Evolutionary conservation across 2,113 vertebrate genomes (phyloP).

Genomic region (Pedetes capensis): DNA sequence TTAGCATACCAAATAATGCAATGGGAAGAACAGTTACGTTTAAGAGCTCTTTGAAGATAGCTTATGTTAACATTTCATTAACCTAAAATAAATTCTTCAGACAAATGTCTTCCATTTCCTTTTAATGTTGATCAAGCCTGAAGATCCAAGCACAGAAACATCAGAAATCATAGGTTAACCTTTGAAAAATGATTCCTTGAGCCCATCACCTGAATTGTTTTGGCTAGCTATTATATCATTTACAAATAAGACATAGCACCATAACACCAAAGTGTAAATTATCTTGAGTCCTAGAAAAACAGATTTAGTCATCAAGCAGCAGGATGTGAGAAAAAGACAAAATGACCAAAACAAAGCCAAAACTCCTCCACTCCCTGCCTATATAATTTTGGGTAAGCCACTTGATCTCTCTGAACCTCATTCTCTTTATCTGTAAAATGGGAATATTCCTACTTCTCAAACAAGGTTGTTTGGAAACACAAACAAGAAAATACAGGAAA

Average conservation of each 20-base stretch:
- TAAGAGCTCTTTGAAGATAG: slow-evolving; percentile 7
- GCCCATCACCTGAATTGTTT: slow-evolving; percentile 5
- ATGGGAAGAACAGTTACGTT: neutral
- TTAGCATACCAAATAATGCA: neutral
- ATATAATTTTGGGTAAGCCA: neutral
- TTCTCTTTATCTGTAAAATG: slow-evolving; percentile 53
- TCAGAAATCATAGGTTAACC: neutral
- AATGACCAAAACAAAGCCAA: neutral
- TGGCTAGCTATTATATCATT: neutral
- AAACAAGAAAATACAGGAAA: slow-evolving; percentile 1
- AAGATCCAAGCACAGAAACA: neutral
- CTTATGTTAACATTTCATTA: neutral
- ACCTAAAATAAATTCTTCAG: slow-evolving; percentile 44
- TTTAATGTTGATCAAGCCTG: neutral
- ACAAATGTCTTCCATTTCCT: slow-evolving; percentile 17
- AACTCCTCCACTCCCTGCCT: neutral
- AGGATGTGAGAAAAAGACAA: slow-evolving; percentile 27
- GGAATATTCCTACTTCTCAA: neutral
- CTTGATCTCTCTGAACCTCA: neutral
- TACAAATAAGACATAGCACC: slow-evolving; percentile 23
- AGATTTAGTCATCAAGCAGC: slow-evolving; percentile 33
- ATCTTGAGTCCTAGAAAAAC: slow-evolving; percentile 38
- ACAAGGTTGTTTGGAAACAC: neutral
- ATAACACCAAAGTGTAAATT: slow-evolving; percentile 35
- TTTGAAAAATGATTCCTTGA: neutral